Evolutionary conservation across 1,140 invertebrate genomes (phyloP).

Genomic region (Drosophila paulistorum): DNA sequence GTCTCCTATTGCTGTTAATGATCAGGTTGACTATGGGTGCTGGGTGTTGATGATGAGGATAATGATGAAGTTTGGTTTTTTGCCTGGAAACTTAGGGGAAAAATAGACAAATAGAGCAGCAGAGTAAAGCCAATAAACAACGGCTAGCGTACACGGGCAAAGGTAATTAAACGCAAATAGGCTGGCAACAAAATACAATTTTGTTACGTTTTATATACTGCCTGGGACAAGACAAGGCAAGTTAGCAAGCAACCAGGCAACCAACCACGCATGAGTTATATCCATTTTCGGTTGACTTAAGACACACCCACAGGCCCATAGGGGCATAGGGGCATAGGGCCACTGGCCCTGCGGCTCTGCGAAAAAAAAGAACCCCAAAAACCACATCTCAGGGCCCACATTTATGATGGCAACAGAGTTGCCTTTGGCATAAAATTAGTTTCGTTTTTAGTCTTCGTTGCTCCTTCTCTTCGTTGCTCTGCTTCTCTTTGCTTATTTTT

Average conservation of each 20-base stretch:
- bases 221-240: slow-evolving; percentile 18
- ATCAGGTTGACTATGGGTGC: background rate
- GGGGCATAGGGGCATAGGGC: slow-evolving; percentile 16
- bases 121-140: slow-evolving; percentile 36
- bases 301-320: slow-evolving; percentile 34
- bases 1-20: slow-evolving; percentile 16
- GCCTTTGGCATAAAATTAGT: slow-evolving; percentile 85
- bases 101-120: slow-evolving; percentile 46
- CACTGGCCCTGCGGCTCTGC: background rate
- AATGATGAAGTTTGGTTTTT: slow-evolving; percentile 43
- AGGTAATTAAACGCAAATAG: slow-evolving; percentile 64
- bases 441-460: slow-evolving; percentile 82
- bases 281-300: slow-evolving; percentile 46
- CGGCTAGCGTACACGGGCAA: slow-evolving; percentile 34
- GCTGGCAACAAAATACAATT: slow-evolving; percentile 51
- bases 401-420: slow-evolving; percentile 39
- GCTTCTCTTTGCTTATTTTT: background rate
- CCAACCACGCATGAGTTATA: slow-evolving; percentile 48
- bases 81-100: slow-evolving; percentile 30
- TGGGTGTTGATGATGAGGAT: background rate
- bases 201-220: slow-evolving; percentile 33
- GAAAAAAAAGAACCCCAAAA: no score
- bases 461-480: background rate
- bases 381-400: slow-evolving; percentile 22
- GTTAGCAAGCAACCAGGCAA: background rate